These are phyloP conservation scores for Megalopta genalis DNA, from an alignment of 1,140 invertebrate species.

Conservation along the genomic window DNA sequence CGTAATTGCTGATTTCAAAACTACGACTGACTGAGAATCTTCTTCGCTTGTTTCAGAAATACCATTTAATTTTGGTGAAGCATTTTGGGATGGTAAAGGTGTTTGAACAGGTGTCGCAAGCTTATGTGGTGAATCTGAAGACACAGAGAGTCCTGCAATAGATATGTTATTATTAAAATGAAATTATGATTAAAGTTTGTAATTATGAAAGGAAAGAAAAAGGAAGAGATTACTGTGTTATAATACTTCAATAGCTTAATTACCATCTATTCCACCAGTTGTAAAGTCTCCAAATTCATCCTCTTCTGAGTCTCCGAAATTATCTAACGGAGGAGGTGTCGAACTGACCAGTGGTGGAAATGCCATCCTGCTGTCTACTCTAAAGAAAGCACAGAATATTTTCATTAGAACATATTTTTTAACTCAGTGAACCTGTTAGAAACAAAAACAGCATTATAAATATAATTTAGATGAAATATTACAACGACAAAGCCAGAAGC, in stretches of 20 bases:
- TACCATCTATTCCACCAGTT: slow-evolving; percentile 78
- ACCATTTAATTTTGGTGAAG: slow-evolving; percentile 73
- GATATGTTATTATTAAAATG: slow-evolving; percentile 3
- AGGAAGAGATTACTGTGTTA: too few relatives aligned
- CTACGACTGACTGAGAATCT: slow-evolving; percentile 21
- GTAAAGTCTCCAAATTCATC: slow-evolving; percentile 84
- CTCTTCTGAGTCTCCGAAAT: slow-evolving; percentile 82
- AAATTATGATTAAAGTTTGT: neutral
- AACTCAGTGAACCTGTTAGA: neutral
- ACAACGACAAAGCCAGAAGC: too few relatives aligned
- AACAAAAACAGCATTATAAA: neutral
- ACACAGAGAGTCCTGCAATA: slow-evolving; percentile 77
- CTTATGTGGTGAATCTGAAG: slow-evolving; percentile 78
- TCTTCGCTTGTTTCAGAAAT: slow-evolving; percentile 46
- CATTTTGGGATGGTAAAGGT: slow-evolving; percentile 64
- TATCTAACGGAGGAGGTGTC: slow-evolving; percentile 83
- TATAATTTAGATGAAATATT: too few relatives aligned
- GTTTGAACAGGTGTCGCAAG: slow-evolving; percentile 69
- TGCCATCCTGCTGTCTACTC: slow-evolving; percentile 65
- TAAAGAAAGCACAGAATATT: neutral
- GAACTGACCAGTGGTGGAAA: slow-evolving; percentile 84
- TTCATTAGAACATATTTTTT: neutral
- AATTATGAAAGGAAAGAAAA: too few relatives aligned
- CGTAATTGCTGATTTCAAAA: slow-evolving; percentile 32
- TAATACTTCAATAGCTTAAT: slow-evolving; percentile 24